Evolutionary conservation across 2,113 vertebrate species (phyloP).

Genomic region (Myodes glareolus): DNA sequence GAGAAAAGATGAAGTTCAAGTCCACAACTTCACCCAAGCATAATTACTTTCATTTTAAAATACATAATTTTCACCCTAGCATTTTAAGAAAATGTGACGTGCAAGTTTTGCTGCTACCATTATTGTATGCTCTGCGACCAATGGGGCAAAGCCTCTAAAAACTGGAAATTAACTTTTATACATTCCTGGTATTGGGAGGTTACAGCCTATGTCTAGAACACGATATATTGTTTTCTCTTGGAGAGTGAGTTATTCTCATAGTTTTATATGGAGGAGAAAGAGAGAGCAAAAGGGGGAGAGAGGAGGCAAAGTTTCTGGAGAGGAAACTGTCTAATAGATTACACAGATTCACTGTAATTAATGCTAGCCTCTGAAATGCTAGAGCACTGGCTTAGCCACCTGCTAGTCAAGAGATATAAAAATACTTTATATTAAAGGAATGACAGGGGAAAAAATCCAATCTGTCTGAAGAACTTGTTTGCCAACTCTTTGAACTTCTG

Average conservation of each 20-base stretch:
- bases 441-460: conserved; percentile 1
- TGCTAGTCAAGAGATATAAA: conserved; percentile 67
- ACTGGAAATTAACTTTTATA: conserved; percentile 34
- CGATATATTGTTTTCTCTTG: not conserved
- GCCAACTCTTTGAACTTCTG: conserved; percentile 54
- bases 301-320: not conserved
- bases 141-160: not conserved
- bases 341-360: conserved; percentile 38
- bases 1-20: not conserved
- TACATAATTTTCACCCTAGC: not conserved
- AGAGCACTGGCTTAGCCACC: conserved; percentile 52
- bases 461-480: conserved; percentile 54
- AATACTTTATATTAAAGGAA: conserved; percentile 52
- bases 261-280: not conserved
- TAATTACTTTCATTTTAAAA: conserved; percentile 37
- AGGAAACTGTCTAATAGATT: conserved; percentile 21
- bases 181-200: conserved; percentile 14
- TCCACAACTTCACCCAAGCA: conserved; percentile 3
- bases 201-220: not conserved
- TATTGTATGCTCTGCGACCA: not conserved
- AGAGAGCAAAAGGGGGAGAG: not conserved
- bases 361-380: conserved; percentile 23
- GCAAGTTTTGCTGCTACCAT: not conserved
- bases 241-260: not conserved
- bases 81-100: conserved; percentile 1